Evolutionary conservation across 2,888 invertebrate species (phyloP).

Genomic region (Leptodirus hochenwartii): DNA sequence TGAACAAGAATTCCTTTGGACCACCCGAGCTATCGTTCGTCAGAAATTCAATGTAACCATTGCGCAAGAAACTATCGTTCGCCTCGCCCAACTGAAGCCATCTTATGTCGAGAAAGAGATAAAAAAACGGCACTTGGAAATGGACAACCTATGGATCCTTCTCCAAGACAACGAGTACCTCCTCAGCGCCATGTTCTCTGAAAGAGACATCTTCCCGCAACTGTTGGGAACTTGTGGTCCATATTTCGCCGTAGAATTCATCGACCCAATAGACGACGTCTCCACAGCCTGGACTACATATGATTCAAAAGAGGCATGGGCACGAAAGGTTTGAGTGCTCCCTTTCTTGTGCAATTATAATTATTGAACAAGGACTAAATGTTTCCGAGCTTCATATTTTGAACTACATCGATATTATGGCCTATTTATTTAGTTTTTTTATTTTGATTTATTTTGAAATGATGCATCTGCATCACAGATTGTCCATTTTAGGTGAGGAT

Average conservation of each 20-base stretch:
- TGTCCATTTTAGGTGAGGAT: conserved; percentile 34
- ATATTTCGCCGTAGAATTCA: conserved; percentile 44
- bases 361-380: too few relatives aligned
- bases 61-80: conserved; percentile 29
- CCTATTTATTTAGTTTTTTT: too few relatives aligned
- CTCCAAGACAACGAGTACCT: conserved; percentile 50
- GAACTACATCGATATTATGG: too few relatives aligned
- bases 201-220: conserved; percentile 42
- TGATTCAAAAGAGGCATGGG: conserved; percentile 37
- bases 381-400: too few relatives aligned
- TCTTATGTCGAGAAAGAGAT: conserved; percentile 26
- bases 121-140: conserved; percentile 29
- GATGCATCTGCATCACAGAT: too few relatives aligned
- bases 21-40: conserved; percentile 32
- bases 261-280: conserved; percentile 34
- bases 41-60: conserved; percentile 35
- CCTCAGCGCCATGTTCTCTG: conserved; percentile 36
- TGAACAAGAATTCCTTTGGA: conserved; percentile 32
- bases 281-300: conserved; percentile 32
- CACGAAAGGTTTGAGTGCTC: too few relatives aligned
- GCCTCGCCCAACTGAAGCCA: conserved; percentile 30
- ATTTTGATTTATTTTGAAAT: too few relatives aligned
- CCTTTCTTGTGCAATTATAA: too few relatives aligned
- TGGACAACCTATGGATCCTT: conserved; percentile 43
- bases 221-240: conserved; percentile 47